Percentiles rank a stretch among this genome's conserved stretches.
Evolutionary conservation across 2,113 vertebrate species (phyloP).

Genomic region (Danio rerio): DNA sequence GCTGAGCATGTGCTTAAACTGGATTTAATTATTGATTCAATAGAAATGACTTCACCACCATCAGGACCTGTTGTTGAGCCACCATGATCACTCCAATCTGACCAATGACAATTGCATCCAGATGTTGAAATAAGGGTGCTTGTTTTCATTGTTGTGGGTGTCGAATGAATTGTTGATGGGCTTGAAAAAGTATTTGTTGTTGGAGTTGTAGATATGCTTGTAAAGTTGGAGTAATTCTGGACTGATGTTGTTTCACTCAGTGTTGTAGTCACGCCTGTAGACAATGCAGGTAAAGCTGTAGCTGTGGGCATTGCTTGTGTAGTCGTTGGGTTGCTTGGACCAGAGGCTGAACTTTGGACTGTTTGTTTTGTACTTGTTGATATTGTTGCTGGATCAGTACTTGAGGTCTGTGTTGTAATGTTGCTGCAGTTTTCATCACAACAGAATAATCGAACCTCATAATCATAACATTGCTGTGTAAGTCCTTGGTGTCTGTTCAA

Average conservation of each 20-base stretch:
- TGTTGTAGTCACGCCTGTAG: neutral
- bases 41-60: constrained; percentile 47
- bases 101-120: constrained; percentile 26
- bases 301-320: neutral
- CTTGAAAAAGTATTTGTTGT: constrained; percentile 26
- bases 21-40: constrained; percentile 25
- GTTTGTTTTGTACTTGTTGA: neutral
- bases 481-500: neutral
- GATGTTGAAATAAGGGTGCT: neutral
- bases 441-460: neutral
- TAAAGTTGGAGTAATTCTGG: neutral
- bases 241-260: neutral
- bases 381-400: neutral
- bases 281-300: neutral
- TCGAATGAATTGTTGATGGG: constrained; percentile 8
- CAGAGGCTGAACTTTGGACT: neutral
- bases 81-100: constrained; percentile 41
- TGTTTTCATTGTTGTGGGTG: neutral
- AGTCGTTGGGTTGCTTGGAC: neutral
- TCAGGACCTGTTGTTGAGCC: constrained; percentile 41
- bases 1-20: neutral
- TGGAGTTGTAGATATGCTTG: neutral
- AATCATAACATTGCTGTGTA: neutral
- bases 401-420: neutral
- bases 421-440: neutral